Evolutionary conservation across 2,113 vertebrate genomes (phyloP).

Genomic region (Scophthalmus maximus): DNA sequence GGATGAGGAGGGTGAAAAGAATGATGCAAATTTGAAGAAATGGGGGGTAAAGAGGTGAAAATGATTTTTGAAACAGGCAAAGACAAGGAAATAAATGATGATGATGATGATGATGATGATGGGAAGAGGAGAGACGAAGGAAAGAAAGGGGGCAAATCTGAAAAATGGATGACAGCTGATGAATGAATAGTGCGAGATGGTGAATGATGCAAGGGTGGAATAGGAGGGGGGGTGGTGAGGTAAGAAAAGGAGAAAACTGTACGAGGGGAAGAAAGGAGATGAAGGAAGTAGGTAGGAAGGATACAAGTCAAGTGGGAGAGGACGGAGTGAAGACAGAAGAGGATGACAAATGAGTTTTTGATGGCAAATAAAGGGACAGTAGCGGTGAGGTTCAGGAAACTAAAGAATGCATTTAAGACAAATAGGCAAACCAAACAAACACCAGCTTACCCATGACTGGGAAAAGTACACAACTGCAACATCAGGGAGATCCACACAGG

Average conservation of each 20-base stretch:
- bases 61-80: not conserved
- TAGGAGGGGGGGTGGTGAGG: not conserved
- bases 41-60: not conserved
- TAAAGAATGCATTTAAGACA: too few species aligned
- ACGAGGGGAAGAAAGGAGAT: not conserved
- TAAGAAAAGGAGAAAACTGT: not conserved
- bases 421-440: too few species aligned
- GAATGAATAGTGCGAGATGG: not conserved
- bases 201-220: not conserved
- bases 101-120: too few species aligned
- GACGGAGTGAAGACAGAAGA: not conserved
- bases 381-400: too few species aligned
- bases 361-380: not conserved
- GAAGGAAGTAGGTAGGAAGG: not conserved
- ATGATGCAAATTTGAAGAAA: too few species aligned
- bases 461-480: too few species aligned
- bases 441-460: too few species aligned
- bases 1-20: not conserved
- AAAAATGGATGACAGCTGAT: not conserved
- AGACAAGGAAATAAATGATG: too few species aligned
- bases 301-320: not conserved
- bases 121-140: too few species aligned
- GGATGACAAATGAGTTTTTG: not conserved
- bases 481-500: too few species aligned
- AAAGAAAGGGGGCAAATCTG: not conserved